Base-by-base conservation (phyloP, 2,113 vertebrate genomes). In the Oxygymnocypris stewartii region DNA sequence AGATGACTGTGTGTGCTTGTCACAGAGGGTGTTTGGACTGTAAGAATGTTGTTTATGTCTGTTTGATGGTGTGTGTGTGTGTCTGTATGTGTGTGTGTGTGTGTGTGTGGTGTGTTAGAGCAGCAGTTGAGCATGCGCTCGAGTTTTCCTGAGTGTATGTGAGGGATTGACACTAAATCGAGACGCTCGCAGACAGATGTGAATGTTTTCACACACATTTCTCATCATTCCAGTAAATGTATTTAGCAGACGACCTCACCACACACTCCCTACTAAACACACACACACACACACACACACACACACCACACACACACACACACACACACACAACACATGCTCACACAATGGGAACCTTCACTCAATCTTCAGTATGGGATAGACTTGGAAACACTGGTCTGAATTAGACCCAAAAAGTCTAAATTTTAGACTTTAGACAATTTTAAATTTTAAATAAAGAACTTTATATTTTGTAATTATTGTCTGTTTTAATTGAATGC, bases 211-310 rank as follows among this genome's bases (percentile, higher is more conserved):
- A 77, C 89, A 57, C 82, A 67, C 83, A 86, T 91, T 89, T 91
- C 20, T 88, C 83, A 84, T 74, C 80, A 84, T 92, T 92, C 92
- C 92, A 89, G 91, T 90, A 93, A 93, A 91, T 87, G 83, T 76
- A 87, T 86, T 86, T 87, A 82, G 20, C 77, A 75, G 3, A n/a
- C 42, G n/a, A 76, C 23, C 23, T 28, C 54, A 81, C 82, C 57
- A 35, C n/a, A 67, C 31, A 35, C 6, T 65, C 57, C 74, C 14
- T 9, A n/a, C 79, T 37, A 84, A 44, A 77, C 18, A 76, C 73
- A 67, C 86, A 75, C 79, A 69, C 81, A 83, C 44, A 71, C 71
- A 84, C 49, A 61, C 28, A 59, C 28, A 31, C 28, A 31, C 28
- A 31, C 28, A 31, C 28, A 31, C 28, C 28, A 31, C 28, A 31